These are phyloP conservation scores for Phenganax marumi DNA, from an alignment of 92 coral and sea anemone genomes.

Conservation along the genomic window DNA sequence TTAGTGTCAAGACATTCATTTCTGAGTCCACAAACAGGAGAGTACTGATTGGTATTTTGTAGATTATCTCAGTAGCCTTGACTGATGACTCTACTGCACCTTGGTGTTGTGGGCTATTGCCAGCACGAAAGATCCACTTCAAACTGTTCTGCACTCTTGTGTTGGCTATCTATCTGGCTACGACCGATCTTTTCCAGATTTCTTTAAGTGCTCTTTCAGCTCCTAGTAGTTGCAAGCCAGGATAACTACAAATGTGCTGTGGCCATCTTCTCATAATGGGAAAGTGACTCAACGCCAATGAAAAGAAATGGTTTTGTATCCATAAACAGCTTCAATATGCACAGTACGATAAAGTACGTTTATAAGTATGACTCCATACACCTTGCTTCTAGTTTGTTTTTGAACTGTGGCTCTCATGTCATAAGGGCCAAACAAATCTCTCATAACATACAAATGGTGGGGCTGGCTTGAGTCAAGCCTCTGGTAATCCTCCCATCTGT, in stretches of 20 bases:
- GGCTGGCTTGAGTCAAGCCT: slow-evolving; percentile 37
- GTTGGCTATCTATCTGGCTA: slow-evolving; percentile 27
- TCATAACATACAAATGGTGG: slow-evolving; percentile 46
- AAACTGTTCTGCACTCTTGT: slow-evolving; percentile 44
- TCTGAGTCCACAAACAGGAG: slow-evolving; percentile 54
- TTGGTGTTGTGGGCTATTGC: slow-evolving; percentile 60
- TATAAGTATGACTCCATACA: slow-evolving; percentile 41
- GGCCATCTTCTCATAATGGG: too few species aligned
- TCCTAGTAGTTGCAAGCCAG: slow-evolving; percentile 65
- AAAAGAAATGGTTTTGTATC: too few species aligned
- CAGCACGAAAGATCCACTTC: too few species aligned
- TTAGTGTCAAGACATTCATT: slow-evolving; percentile 61
- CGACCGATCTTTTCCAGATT: slow-evolving; percentile 59
- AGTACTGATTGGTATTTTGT: slow-evolving; percentile 64
- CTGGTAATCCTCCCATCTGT: slow-evolving; percentile 46
- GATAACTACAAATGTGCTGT: too few species aligned
- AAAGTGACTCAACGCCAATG: too few species aligned
- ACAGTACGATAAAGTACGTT: slow-evolving; percentile 38
- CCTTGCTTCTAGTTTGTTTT: slow-evolving; percentile 38
- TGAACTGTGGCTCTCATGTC: slow-evolving; percentile 35
- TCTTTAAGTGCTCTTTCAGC: too few species aligned
- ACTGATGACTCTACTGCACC: slow-evolving; percentile 60
- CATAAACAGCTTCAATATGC: too few species aligned
- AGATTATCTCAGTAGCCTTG: slow-evolving; percentile 60
- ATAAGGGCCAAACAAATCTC: slow-evolving; percentile 46